Evolutionary conservation across 2,888 invertebrate genomes (phyloP), one percentile per base, ranked within the genome.

Genomic region (Iphiclides podalirius): DNA sequence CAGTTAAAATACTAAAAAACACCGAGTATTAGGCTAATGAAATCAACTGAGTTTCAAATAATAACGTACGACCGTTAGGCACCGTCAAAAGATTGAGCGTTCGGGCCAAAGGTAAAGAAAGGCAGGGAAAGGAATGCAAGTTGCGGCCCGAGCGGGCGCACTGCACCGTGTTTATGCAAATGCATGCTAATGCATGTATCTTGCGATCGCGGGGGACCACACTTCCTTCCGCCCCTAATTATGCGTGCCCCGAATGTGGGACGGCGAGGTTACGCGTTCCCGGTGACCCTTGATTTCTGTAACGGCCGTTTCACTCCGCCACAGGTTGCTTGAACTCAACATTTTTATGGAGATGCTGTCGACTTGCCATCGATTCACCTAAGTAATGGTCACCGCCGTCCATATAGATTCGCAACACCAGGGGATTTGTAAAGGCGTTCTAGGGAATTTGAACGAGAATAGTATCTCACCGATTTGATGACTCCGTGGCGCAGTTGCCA

Each of bases 141-240:
- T 23, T 28, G 34, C 39, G 43, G 35, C 28, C 38, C 41, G 35
- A 53, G 57, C 58, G n/a, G n/a, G n/a, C n/a, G n/a, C 35, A 34
- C 20, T 64, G 67, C 65, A 62, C 53, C 56, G 62, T 52, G 61
- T 60, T 41, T 59, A 66, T 66, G 66, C 57, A 66, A 73, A 77
- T 75, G 52, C 59, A 78, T 78, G 75, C 62, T 65, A 78, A 78
- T 76, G 54, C 58, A 45, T 77, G 75, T 78, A 78, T 78, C 77
- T 58, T 56, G 46, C 56, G 62, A 76, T 78, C 78, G 65, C 57
- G 54, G 53, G 64, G 64, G 61, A 63, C 36, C 60, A 59, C 68
- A 72, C 71, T 78, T 78, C 76, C 77, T 77, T 78, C 76, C 78
- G 70, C 60, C 52, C 58, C 62, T 67, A 65, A 67, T 70, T 70